Base-by-base conservation (phyloP, 2,797 vertebrate genomes). In the Gobionotothen gibberifrons region DNA sequence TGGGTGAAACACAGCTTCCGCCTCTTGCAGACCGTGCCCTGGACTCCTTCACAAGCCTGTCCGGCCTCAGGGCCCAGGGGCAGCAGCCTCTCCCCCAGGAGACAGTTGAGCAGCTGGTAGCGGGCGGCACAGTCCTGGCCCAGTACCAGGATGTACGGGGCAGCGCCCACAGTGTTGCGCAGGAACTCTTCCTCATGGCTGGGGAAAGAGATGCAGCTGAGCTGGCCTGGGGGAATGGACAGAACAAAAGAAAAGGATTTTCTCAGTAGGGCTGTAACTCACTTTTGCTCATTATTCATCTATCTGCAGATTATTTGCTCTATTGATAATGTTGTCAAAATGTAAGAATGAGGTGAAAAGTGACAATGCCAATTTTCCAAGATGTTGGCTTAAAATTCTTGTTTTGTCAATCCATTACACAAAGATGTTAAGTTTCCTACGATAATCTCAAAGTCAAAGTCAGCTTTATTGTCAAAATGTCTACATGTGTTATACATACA, bases 41-140 rank as follows among this genome's bases (percentile, higher is more conserved):
- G 94, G 52, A 93, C 87, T 0, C 90, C 88, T n/a, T 85, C 85
- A 46, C 95, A 96, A 26, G 90, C 85, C 70, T 89, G 81, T 56
- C 92, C 94, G 36, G 91, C 92, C 73, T 93, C 89, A 0, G 88
- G 81, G 43, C 93, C 92, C 61, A 94, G 85, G 0, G 98, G 97
- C 52, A 99, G 94, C 81, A 99, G 93, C 84, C 93, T 93, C 79
- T 96, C 96, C 12, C 97, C 98, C 84, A 99, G 82, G 2, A 99
- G 93, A 63, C 94, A 92, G 92, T 99, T 99, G 29, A 98, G 93
- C 49, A 99, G 93, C 85, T 94, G 95, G 87, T 97, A 95, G 60
- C 97, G 97, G 75, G 96, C 95, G 2, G 89, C 83, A 42, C 97
- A 99, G 87, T 96, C 95, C 95, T 98, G 97, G 69, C 98, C 98